phyloP scores from a whole-genome alignment of 2,888 invertebrate genomes.

The Caenorhabditis panamensis region DNA sequence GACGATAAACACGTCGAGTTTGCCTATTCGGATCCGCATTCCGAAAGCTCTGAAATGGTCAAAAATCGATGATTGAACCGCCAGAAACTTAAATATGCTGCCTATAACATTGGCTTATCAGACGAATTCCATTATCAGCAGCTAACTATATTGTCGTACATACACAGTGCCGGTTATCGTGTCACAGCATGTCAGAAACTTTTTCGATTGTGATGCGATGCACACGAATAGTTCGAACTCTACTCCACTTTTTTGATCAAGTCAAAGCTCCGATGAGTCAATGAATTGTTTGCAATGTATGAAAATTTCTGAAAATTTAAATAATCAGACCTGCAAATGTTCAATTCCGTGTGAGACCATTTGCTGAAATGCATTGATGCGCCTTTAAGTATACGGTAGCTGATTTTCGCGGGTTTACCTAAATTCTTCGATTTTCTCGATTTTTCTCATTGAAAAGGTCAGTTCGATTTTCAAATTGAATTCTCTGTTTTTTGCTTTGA shows the following conservation, averaged over 20 bases:
- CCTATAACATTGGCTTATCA: conserved; percentile 47
- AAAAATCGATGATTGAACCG: conserved; percentile 11
- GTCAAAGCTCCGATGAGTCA: too few relatives aligned
- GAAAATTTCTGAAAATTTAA: background rate
- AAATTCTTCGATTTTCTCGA: background rate
- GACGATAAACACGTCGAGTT: conserved; percentile 40
- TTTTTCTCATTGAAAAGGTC: conserved; percentile 9
- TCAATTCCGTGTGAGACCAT: background rate
- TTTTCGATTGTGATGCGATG: conserved; percentile 5
- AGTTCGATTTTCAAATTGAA: too few relatives aligned
- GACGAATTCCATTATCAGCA: conserved; percentile 42
- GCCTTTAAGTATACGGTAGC: conserved; percentile 10
- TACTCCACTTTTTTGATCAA: conserved; percentile 28
- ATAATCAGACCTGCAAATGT: background rate
- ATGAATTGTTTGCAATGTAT: background rate
- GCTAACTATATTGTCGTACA: conserved; percentile 61
- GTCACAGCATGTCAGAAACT: background rate
- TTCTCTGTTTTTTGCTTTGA: too few relatives aligned
- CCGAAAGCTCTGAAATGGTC: background rate
- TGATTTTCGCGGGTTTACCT: background rate
- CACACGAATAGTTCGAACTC: conserved; percentile 40
- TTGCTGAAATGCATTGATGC: background rate
- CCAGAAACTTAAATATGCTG: conserved; percentile 48
- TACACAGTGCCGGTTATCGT: conserved; percentile 12
- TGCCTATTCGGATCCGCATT: conserved; percentile 44